Evolutionary conservation across 2,113 vertebrate genomes (phyloP).

Genomic region (Pseudorectes ferrugineus): DNA sequence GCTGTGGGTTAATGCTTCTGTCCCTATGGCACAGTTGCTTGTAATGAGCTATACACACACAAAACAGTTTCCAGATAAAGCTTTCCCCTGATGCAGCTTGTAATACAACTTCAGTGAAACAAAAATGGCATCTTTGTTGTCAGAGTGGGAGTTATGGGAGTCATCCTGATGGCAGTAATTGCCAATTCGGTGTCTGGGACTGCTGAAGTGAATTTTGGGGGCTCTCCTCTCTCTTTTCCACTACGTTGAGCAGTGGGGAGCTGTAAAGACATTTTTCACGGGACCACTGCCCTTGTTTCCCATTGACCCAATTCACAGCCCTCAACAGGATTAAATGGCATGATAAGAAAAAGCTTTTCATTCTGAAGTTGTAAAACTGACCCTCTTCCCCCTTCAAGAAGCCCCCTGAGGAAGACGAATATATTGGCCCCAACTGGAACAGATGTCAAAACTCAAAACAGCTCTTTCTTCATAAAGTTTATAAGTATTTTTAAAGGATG

Average conservation of each 20-base stretch:
- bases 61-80: constrained; percentile 18
- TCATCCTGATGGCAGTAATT: constrained; percentile 15
- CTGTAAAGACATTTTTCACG: constrained; percentile 30
- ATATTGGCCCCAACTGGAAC: background rate
- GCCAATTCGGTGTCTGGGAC: constrained; percentile 6
- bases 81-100: background rate
- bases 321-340: constrained; percentile 1
- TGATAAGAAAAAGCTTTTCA: constrained; percentile 42
- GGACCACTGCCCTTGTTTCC: background rate
- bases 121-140: constrained; percentile 37
- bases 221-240: background rate
- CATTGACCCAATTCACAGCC: background rate
- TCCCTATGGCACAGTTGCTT: background rate
- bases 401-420: background rate
- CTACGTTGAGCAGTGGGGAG: background rate
- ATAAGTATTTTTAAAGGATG: constrained; percentile 13
- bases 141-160: constrained; percentile 2
- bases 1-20: background rate
- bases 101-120: background rate
- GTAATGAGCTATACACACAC: background rate
- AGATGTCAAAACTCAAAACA: constrained; percentile 16
- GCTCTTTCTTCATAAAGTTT: constrained; percentile 16
- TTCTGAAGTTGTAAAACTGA: constrained; percentile 29
- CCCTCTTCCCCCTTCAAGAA: background rate
- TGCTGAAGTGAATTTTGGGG: constrained; percentile 16